These are phyloP conservation scores for Steatornis caripensis DNA, from an alignment of 2,113 vertebrate genomes.

Conservation along the genomic window DNA sequence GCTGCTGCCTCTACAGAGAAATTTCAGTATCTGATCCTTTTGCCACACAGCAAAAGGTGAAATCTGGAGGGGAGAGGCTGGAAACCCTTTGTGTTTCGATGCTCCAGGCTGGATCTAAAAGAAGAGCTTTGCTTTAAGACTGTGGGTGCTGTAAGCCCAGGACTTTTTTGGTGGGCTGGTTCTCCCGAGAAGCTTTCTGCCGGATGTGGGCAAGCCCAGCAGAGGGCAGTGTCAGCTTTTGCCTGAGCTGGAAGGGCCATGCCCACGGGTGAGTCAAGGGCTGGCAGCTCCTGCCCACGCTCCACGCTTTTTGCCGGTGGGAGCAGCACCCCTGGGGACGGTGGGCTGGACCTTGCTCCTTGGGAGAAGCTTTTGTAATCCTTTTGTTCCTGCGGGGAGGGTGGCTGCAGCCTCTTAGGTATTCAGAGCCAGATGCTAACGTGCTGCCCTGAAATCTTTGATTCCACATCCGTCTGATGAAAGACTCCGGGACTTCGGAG, in stretches of 20 bases:
- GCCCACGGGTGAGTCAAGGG: background rate
- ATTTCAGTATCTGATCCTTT: background rate
- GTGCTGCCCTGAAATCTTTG: background rate
- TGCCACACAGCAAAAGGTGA: background rate
- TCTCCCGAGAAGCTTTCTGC: background rate
- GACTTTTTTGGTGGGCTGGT: no score
- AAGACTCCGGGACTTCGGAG: background rate
- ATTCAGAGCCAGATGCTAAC: accelerated
- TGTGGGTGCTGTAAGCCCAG: background rate
- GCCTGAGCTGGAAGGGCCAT: background rate
- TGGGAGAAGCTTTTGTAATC: background rate
- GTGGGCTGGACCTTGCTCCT: background rate
- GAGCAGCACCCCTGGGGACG: background rate
- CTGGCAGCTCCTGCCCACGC: background rate
- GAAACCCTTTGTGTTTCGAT: background rate
- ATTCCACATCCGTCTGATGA: background rate
- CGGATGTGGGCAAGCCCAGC: background rate
- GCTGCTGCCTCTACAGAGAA: background rate
- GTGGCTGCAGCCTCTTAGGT: background rate
- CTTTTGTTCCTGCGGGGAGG: background rate
- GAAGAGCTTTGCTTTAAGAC: background rate
- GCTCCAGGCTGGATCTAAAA: background rate
- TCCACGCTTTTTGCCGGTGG: accelerated
- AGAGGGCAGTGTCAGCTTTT: background rate
- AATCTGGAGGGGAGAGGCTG: background rate